phyloP scores from a whole-genome alignment of 2,888 invertebrate genomes.

The Loripinus fragilis region DNA sequence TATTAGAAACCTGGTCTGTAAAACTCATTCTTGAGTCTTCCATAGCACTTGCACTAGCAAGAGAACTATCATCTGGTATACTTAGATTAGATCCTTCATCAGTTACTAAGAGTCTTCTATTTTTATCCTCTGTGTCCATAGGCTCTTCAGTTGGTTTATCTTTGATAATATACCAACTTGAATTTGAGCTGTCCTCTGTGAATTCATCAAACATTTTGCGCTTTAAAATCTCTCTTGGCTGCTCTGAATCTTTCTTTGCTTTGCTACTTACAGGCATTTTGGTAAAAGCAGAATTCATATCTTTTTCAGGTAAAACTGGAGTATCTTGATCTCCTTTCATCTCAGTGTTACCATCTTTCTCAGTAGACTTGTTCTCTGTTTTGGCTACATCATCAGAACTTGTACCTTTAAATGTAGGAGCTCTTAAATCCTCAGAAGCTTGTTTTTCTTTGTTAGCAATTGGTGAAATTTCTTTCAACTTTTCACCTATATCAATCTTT shows the following conservation, averaged over 20 bases:
- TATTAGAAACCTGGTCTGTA: slow-evolving; percentile 42
- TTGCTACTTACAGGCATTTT: slow-evolving; percentile 1
- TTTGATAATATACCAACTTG: slow-evolving; percentile 56
- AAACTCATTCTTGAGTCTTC: slow-evolving; percentile 51
- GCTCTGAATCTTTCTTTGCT: not conserved
- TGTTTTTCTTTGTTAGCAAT: not conserved
- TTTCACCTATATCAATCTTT: not conserved
- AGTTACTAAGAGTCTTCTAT: slow-evolving; percentile 22
- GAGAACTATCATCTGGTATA: slow-evolving; percentile 50
- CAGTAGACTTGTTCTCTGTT: not conserved
- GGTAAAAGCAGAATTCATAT: not conserved
- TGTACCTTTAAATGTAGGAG: not conserved
- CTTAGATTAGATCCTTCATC: slow-evolving; percentile 56
- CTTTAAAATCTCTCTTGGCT: slow-evolving; percentile 12
- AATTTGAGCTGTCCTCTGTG: slow-evolving; percentile 53
- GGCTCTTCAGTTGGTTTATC: slow-evolving; percentile 30
- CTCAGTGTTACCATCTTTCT: not conserved
- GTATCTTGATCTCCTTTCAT: not conserved
- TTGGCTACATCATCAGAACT: not conserved
- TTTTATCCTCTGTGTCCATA: slow-evolving; percentile 39
- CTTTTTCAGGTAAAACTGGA: not conserved
- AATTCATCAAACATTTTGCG: slow-evolving; percentile 15
- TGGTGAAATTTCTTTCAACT: not conserved
- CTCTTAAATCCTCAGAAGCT: not conserved
- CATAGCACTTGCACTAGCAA: slow-evolving; percentile 32